Base-by-base conservation (phyloP, 2,888 invertebrate genomes). In the Agrochola macilenta region DNA sequence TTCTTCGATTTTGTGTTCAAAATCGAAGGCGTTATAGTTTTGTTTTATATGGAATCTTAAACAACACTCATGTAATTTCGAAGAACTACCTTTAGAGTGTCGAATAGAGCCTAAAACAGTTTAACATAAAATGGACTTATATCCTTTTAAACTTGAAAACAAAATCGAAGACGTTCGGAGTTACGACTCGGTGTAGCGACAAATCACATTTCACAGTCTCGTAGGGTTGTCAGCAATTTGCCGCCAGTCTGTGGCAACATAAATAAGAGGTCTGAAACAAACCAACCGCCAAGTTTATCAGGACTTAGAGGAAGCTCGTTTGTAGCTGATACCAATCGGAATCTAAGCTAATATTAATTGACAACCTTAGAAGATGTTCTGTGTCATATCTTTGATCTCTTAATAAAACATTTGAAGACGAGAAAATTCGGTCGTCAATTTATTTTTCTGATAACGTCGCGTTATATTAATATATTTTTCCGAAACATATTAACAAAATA, bases 131-230 rank as follows among this genome's bases (percentile, higher is more conserved):
- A 71, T 39, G 8, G n/a, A 65, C 63, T 66, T 80, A 26, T 23
- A 2, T 2, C 61, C 12, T 69, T 74, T 60, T 23, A 9, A 30
- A 64, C 14, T 74, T 2, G 46, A 72, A 58, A 46, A 58, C 66
- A 52, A 85, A 80, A 78, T 83, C 81, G 71, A 83, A 81, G 83
- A 83, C 75, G 76, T 86, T 88, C 58, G 77, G 82, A 85, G 83
- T 78, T 76, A 81, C 79, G 69, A 66, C 65, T 80, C 39, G 60
- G 77, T 82, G 87, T 70, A 82, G 84, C 82, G 83, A 85, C 86
- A 90, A 91, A 90, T 90, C 88, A 87, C 86, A 89, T 91, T 91
- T 88, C 78, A 79, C 77, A 70, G 78, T 72, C 69, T 72, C 58
- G 54, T 73, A 80, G 78, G 74, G 80, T 69, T 84, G 81, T 73